phyloP scores from a whole-genome alignment of 2,797 vertebrate species.

The Tinamus major region DNA sequence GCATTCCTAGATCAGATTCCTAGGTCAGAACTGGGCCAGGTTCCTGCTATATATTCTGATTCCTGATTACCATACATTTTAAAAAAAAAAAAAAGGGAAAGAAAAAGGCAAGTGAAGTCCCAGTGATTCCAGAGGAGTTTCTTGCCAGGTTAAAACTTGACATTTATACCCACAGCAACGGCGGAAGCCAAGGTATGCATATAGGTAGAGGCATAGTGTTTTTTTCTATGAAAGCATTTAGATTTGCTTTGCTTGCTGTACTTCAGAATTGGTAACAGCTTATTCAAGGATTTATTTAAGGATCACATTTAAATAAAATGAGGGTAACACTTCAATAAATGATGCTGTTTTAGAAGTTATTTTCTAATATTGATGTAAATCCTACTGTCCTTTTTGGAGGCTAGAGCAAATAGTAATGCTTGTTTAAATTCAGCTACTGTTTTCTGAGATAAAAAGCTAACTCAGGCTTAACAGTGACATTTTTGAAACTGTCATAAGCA shows the following conservation, averaged over 20 bases:
- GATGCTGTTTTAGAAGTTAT: not conserved
- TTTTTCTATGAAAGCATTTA: not conserved
- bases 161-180: not conserved
- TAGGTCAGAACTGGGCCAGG: not conserved
- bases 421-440: slow-evolving; percentile 39
- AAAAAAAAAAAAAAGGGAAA: too few species aligned
- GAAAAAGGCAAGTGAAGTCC: not conserved
- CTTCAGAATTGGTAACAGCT: not conserved
- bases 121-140: not conserved
- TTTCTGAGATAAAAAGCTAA: slow-evolving; percentile 43
- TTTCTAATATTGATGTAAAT: slow-evolving; percentile 15
- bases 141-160: not conserved
- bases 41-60: not conserved
- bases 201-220: not conserved
- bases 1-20: not conserved
- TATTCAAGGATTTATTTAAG: not conserved
- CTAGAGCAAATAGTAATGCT: slow-evolving; percentile 20
- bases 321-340: not conserved
- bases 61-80: not conserved
- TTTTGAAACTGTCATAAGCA: slow-evolving; percentile 47
- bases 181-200: not conserved
- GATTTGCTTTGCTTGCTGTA: not conserved
- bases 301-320: not conserved
- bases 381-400: not conserved
- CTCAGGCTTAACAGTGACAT: slow-evolving; percentile 42